Evolutionary conservation across 2,888 invertebrate genomes (phyloP).

Genomic region (Teleiodes luculella): DNA sequence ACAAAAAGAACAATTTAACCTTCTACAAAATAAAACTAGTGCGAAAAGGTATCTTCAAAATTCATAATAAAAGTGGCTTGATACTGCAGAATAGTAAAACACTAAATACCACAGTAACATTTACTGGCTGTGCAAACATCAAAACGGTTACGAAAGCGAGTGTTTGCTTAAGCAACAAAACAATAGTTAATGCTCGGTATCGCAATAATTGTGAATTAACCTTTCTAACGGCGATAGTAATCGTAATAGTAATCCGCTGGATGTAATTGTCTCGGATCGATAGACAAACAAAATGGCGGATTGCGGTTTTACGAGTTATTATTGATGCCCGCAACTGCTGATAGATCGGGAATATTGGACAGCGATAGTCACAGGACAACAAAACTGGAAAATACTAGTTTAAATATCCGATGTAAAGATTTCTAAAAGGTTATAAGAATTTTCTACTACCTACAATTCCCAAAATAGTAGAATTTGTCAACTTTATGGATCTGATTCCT

Average conservation of each 20-base stretch:
- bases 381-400: neutral
- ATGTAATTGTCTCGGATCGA: conserved; percentile 58
- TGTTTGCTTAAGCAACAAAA: conserved; percentile 19
- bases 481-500: neutral
- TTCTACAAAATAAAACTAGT: too few species aligned
- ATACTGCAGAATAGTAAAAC: too few species aligned
- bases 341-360: too few species aligned
- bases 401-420: neutral
- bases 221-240: conserved; percentile 30
- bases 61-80: too few species aligned
- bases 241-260: conserved; percentile 25
- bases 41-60: too few species aligned
- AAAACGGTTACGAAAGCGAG: conserved; percentile 28
- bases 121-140: neutral
- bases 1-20: too few species aligned
- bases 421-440: too few species aligned
- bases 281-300: conserved; percentile 53
- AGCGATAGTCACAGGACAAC: too few species aligned
- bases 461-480: neutral
- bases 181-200: conserved; percentile 31
- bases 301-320: conserved; percentile 46
- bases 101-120: neutral
- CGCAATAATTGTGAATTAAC: conserved; percentile 32
- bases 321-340: neutral
- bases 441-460: too few species aligned